phyloP scores from a whole-genome alignment of 2,113 vertebrate species.

The Calypte anna region DNA sequence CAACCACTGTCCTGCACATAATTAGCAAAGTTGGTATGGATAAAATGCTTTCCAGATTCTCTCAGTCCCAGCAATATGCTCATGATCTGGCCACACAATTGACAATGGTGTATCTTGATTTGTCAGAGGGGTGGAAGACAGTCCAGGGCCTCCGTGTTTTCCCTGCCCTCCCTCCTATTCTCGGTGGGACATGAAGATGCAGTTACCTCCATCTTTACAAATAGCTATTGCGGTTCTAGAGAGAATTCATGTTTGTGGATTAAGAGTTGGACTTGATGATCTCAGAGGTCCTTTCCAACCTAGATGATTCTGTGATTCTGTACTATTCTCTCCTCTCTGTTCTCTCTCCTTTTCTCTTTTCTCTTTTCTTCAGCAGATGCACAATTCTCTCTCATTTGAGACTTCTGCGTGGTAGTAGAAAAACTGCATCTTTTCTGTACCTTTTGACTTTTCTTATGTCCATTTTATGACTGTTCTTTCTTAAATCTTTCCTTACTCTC shows the following conservation, averaged over 20 bases:
- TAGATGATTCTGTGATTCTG: too few relatives aligned
- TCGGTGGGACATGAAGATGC: background rate
- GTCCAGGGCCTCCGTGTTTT: background rate
- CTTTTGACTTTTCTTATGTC: background rate
- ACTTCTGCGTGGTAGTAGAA: background rate
- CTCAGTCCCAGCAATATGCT: background rate
- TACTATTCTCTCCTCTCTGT: background rate
- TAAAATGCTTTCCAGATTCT: background rate
- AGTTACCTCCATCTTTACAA: too few relatives aligned
- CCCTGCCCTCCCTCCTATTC: fast-evolving
- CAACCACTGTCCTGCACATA: background rate
- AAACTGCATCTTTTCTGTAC: background rate
- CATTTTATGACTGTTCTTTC: background rate
- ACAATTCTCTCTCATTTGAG: background rate
- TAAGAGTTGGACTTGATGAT: too few relatives aligned
- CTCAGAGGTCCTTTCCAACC: too few relatives aligned
- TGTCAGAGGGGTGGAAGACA: background rate
- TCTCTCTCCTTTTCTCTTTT: background rate
- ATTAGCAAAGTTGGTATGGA: background rate
- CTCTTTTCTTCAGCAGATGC: background rate
- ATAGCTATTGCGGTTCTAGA: too few relatives aligned
- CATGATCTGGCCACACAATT: background rate
- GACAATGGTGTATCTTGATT: background rate
- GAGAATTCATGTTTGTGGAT: too few relatives aligned
- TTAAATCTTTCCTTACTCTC: background rate